Percentiles rank a stretch among this genome's conserved stretches.
These are phyloP conservation scores for Pediacus dermestoides DNA, from an alignment of 2,888 invertebrate genomes.

Conservation along the genomic window DNA sequence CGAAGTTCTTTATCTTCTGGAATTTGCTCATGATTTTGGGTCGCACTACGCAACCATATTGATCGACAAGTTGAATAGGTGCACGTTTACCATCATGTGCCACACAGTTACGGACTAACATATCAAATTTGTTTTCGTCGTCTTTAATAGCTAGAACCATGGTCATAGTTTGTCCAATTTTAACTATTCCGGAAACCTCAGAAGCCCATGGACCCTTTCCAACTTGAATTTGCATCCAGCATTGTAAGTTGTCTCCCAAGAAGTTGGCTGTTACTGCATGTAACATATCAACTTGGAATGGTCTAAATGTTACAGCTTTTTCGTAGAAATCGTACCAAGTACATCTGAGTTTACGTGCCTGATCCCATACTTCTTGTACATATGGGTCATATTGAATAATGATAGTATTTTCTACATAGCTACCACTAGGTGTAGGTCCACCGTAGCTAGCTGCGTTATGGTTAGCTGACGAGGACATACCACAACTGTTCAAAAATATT, in stretches of 20 bases:
- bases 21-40: conserved; percentile 95
- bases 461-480: conserved; percentile 90
- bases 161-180: conserved; percentile 95
- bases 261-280: conserved; percentile 94
- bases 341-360: conserved; percentile 85
- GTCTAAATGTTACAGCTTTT: conserved; percentile 90
- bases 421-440: conserved; percentile 85
- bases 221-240: conserved; percentile 97
- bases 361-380: conserved; percentile 95
- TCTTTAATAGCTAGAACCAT: conserved; percentile 95
- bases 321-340: conserved; percentile 97
- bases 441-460: conserved; percentile 80
- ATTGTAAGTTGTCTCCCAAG: conserved; percentile 90
- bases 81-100: conserved; percentile 92
- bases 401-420: conserved; percentile 91
- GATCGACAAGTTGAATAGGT: conserved; percentile 89
- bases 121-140: conserved; percentile 93
- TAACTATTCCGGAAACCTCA: conserved; percentile 91
- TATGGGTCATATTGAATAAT: conserved; percentile 94
- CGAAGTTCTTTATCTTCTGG: conserved; percentile 95
- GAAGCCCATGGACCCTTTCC: conserved; percentile 98
- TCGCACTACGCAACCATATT: conserved; percentile 88
- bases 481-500: conserved; percentile 89
- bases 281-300: conserved; percentile 94
- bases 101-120: conserved; percentile 90